phyloP scores from a whole-genome alignment of 2,113 vertebrate species.

The Heterotis niloticus region DNA sequence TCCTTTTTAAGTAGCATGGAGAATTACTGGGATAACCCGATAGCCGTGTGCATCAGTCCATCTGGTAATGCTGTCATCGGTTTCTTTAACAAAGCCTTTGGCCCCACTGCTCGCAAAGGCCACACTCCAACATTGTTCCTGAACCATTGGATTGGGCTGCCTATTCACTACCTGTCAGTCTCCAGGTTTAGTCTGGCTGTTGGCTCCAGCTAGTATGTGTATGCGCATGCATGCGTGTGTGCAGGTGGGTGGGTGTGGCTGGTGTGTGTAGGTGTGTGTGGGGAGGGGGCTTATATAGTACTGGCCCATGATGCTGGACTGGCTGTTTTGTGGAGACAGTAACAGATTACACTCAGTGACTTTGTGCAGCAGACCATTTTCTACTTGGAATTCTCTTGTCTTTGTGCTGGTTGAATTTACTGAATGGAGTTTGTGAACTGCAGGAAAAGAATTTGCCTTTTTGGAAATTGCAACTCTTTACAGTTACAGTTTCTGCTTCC shows the following conservation, averaged over 20 bases:
- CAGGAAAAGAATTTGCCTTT: no score
- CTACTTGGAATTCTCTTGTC: neutral
- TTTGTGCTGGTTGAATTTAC: no score
- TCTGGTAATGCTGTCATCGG: neutral
- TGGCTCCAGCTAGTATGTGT: neutral
- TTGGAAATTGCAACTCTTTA: no score
- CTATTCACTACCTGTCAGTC: neutral
- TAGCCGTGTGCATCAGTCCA: neutral
- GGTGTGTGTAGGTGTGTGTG: neutral
- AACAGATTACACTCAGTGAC: no score
- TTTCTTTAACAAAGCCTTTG: constrained; percentile 1
- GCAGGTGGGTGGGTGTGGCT: neutral
- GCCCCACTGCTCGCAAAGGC: neutral
- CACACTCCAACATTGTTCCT: neutral
- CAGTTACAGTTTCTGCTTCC: neutral
- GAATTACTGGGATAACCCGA: neutral
- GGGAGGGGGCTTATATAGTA: neutral
- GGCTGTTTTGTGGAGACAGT: neutral
- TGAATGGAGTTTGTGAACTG: no score
- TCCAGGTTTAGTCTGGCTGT: neutral
- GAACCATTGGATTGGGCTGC: constrained; percentile 22
- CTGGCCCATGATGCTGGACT: neutral
- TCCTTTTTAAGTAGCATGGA: no score
- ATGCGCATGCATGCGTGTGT: neutral
- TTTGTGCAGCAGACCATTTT: neutral